Conservation (phyloP, 2,888 invertebrate species). For the Taphrorychus bicolor region DNA sequence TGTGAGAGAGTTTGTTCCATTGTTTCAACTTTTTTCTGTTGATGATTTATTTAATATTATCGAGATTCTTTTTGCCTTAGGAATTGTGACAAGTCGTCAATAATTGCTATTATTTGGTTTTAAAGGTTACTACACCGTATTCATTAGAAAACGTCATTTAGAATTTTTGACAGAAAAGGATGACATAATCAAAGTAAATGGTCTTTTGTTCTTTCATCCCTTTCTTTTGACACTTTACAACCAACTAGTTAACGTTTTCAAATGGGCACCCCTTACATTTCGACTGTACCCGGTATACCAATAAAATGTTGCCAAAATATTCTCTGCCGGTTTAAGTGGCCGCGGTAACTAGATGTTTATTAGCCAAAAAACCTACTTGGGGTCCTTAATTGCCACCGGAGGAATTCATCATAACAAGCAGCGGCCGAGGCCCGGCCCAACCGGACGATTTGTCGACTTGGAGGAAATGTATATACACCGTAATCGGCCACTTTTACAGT, state of each 20-base stretch:
- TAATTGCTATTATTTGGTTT: no score
- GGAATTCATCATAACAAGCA: conserved; percentile 46
- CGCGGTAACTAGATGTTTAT: conserved; percentile 48
- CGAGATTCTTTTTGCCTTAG: no score
- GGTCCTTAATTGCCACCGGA: conserved; percentile 45
- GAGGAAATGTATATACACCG: conserved; percentile 34
- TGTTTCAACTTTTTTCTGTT: conserved; percentile 2
- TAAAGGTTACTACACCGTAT: no score
- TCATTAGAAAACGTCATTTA: no score
- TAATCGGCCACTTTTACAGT: conserved; percentile 38
- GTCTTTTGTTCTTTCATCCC: no score
- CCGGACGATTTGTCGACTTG: conserved; percentile 36
- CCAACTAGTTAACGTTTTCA: no score
- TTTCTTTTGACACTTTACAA: no score
- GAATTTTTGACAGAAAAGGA: no score
- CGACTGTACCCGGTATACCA: conserved; percentile 29
- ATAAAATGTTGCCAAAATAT: conserved; percentile 52
- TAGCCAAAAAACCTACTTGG: conserved; percentile 43
- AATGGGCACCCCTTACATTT: not conserved
- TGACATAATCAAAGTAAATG: no score
- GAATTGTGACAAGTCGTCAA: no score
- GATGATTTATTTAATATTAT: conserved; percentile 9
- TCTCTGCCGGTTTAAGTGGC: conserved; percentile 46
- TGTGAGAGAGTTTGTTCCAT: conserved; percentile 2
- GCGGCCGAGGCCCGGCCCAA: conserved; percentile 16